Conservation (phyloP, 2,113 vertebrate genomes). For the Hypomesus transpacificus region DNA sequence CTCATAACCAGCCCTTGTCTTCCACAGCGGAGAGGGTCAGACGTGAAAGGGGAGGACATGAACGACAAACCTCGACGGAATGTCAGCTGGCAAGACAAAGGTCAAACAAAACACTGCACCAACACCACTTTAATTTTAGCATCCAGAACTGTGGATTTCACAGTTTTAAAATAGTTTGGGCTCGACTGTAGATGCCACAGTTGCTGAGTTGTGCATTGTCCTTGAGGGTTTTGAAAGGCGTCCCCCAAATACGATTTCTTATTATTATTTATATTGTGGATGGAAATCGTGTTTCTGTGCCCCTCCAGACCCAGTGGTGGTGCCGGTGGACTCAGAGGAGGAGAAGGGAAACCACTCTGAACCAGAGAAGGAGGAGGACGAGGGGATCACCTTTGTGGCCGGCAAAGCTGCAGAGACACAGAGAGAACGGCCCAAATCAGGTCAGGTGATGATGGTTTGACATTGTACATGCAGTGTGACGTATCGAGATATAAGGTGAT, state of each 20-base stretch:
- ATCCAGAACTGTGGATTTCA: too few species aligned
- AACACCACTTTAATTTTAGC: too few species aligned
- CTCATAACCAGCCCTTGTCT: constrained; percentile 2
- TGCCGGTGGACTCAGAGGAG: constrained; percentile 78
- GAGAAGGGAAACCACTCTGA: constrained; percentile 78
- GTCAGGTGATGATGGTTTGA: constrained; percentile 60
- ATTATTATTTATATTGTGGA: not conserved
- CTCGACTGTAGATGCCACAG: too few species aligned
- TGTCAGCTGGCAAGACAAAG: constrained; percentile 86
- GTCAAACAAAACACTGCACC: constrained; percentile 45
- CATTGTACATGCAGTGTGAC: too few species aligned
- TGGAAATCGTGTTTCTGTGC: constrained; percentile 21
- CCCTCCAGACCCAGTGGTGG: constrained; percentile 67
- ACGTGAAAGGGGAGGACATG: constrained; percentile 70
- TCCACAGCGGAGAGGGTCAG: constrained; percentile 73
- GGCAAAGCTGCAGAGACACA: constrained; percentile 79
- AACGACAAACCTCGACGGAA: constrained; percentile 78
- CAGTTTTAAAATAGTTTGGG: too few species aligned
- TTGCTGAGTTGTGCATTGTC: too few species aligned
- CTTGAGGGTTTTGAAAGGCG: too few species aligned
- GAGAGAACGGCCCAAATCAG: constrained; percentile 77
- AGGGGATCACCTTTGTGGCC: constrained; percentile 90
- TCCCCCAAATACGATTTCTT: not conserved
- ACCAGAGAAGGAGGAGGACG: constrained; percentile 83
- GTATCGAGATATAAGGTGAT: not conserved